Conservation (phyloP, 2,797 vertebrate genomes). For the Naso thynnoides region DNA sequence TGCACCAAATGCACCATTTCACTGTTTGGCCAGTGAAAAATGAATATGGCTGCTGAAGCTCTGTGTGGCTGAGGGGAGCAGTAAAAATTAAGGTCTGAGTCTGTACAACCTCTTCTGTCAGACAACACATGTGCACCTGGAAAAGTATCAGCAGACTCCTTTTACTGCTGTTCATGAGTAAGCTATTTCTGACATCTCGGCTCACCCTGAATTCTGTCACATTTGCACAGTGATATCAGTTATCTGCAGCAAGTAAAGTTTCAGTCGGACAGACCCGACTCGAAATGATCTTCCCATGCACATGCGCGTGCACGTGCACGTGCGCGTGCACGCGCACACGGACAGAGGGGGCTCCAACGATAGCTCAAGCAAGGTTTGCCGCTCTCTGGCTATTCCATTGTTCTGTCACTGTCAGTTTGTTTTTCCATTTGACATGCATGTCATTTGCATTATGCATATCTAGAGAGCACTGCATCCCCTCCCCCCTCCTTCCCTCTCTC, state of each 20-base stretch:
- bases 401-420: constrained; percentile 84
- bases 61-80: constrained; percentile 12
- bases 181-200: constrained; percentile 53
- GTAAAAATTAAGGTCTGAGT: constrained; percentile 29
- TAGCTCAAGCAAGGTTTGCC: constrained; percentile 57
- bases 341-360: constrained; percentile 47
- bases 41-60: constrained; percentile 9
- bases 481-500: constrained; percentile 20
- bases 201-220: constrained; percentile 52
- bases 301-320: too few relatives aligned
- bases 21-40: neutral
- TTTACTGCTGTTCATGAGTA: constrained; percentile 40
- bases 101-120: constrained; percentile 18
- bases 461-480: constrained; percentile 40
- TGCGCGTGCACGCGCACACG: too few relatives aligned
- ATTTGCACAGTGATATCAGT: constrained; percentile 53
- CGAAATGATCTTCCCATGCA: constrained; percentile 49
- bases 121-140: constrained; percentile 20
- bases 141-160: constrained; percentile 28
- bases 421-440: constrained; percentile 82
- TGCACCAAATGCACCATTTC: constrained; percentile 10
- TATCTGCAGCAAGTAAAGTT: constrained; percentile 60
- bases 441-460: constrained; percentile 86
- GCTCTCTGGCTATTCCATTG: constrained; percentile 77
- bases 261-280: constrained; percentile 44